phyloP scores from a whole-genome alignment of 2,797 vertebrate genomes.

The Tenualosa thibaudeaui region DNA sequence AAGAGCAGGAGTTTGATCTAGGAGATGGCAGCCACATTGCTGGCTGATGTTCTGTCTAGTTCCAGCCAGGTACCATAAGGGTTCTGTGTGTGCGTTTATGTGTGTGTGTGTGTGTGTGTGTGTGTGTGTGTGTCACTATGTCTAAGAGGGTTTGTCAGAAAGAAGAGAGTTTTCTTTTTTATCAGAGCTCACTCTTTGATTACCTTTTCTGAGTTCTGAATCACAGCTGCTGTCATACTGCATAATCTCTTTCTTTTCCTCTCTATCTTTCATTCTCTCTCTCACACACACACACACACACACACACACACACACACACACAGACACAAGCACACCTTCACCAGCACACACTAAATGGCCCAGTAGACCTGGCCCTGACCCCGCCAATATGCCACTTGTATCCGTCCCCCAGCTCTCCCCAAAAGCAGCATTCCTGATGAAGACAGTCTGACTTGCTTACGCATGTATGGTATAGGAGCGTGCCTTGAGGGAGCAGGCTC shows the following conservation, averaged over 20 bases:
- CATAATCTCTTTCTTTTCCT: neutral
- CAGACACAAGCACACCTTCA: conserved; percentile 26
- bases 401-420: conserved; percentile 68
- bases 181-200: neutral
- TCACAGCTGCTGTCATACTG: neutral
- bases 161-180: neutral
- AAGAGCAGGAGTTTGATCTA: conserved; percentile 70
- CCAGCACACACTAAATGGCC: conserved; percentile 18
- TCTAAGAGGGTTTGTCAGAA: neutral
- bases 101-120: neutral
- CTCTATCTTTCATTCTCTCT: neutral
- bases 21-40: conserved; percentile 63
- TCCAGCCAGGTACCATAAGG: conserved; percentile 50
- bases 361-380: conserved; percentile 27
- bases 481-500: conserved; percentile 75
- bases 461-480: conserved; percentile 44
- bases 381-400: conserved; percentile 50
- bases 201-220: conserved; percentile 3
- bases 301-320: conserved; percentile 13
- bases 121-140: neutral
- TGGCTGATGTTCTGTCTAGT: conserved; percentile 62
- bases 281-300: neutral
- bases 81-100: neutral
- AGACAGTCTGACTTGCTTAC: neutral
- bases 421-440: conserved; percentile 60